These are phyloP conservation scores for Euschistus heros DNA, from an alignment of 1,140 invertebrate genomes.

Conservation along the genomic window DNA sequence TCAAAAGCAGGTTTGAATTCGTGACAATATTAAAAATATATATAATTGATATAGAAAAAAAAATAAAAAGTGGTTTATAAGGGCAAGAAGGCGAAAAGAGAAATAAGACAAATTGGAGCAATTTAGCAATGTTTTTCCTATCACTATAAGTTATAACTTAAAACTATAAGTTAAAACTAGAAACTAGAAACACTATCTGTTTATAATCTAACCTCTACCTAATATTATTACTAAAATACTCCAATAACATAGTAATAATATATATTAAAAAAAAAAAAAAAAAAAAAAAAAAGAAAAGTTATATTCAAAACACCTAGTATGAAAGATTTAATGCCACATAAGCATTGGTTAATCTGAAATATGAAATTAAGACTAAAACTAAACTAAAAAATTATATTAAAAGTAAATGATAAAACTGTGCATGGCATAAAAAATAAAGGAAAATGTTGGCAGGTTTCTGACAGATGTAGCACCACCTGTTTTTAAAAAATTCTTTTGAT, in stretches of 20 bases:
- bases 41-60: not conserved
- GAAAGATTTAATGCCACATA: constrained; percentile 8
- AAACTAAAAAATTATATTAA: not conserved
- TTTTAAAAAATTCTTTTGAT: too few relatives aligned
- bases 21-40: not conserved
- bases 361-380: constrained; percentile 2
- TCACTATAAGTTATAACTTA: not conserved
- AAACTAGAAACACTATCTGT: not conserved
- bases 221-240: constrained; percentile 14
- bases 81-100: not conserved
- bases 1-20: constrained; percentile 19
- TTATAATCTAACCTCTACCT: not conserved
- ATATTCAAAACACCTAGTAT: constrained; percentile 1
- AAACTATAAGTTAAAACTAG: too few relatives aligned
- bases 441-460: too few relatives aligned
- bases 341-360: not conserved
- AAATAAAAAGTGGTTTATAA: not conserved
- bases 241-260: not conserved
- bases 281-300: not conserved
- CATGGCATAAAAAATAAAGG: not conserved
- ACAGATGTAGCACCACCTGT: too few relatives aligned
- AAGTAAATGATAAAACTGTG: not conserved
- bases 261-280: not conserved
- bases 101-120: constrained; percentile 5
- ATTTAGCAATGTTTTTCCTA: constrained; percentile 9